Conservation (phyloP, 2,888 invertebrate genomes). For the Lingula anatina region DNA sequence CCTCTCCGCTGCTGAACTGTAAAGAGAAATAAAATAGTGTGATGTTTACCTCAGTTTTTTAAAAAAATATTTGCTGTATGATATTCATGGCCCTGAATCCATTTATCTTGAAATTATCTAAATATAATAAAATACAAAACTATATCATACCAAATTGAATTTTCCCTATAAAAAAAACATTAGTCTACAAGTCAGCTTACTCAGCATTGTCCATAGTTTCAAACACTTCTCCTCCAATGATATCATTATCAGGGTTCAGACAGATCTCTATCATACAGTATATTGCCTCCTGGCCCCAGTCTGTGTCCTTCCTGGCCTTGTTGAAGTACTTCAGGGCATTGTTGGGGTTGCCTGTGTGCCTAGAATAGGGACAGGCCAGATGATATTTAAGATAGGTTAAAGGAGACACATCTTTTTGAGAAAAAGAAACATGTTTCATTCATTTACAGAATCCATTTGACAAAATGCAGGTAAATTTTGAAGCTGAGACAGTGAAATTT, state of each 20-base stretch:
- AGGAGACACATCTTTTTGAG: too few species aligned
- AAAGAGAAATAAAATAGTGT: background rate
- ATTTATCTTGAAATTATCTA: too few species aligned
- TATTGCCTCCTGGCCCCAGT: slow-evolving; percentile 74
- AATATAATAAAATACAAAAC: too few species aligned
- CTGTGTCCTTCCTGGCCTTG: slow-evolving; percentile 68
- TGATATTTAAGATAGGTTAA: background rate
- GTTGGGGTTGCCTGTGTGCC: slow-evolving; percentile 70
- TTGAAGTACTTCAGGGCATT: slow-evolving; percentile 80
- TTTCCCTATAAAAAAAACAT: too few species aligned
- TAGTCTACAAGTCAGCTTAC: slow-evolving; percentile 14
- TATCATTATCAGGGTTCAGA: slow-evolving; percentile 74
- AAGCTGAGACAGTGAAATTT: too few species aligned
- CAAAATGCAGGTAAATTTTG: too few species aligned
- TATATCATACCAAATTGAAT: too few species aligned
- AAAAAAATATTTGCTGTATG: slow-evolving; percentile 3
- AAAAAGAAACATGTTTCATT: too few species aligned
- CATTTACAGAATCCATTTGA: too few species aligned
- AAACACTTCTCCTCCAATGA: slow-evolving; percentile 58
- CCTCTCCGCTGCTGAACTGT: slow-evolving; percentile 26
- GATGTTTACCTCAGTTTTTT: background rate
- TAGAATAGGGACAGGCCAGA: slow-evolving; percentile 13
- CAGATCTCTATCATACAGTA: slow-evolving; percentile 87
- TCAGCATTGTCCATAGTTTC: slow-evolving; percentile 47
- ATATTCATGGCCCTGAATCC: too few species aligned